Base-by-base conservation (phyloP, 1,140 invertebrate genomes). In the Hypothenemus hampei region DNA sequence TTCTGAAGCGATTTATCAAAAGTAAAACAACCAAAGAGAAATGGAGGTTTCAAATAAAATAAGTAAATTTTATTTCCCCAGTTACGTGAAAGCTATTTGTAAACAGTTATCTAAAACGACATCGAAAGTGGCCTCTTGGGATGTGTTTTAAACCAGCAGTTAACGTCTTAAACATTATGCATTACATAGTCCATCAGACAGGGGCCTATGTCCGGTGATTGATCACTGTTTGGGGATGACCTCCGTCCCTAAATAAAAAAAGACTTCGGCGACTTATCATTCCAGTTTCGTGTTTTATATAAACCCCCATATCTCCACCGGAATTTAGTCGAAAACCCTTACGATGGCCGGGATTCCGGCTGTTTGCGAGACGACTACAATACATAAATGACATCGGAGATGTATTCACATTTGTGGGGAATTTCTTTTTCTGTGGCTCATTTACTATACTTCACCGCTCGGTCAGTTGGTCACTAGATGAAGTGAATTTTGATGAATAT, bases 111-210 rank as follows among this genome's bases (percentile, higher is more conserved):
- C 61, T 63, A 57, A 63, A 60, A 48, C 59, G 59, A 60, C 59
- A 58, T 60, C 49, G 54, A 56, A 65, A 70, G 57, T 65, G 59
- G 62, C 62, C 69, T 65, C 67, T 23, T 39, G 69, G 68, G 69
- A 62, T 59, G 43, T 57, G 57, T 44, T 68, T 70, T 68, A 70
- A 69, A 68, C 67, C 65, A 61, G 66, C 66, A 65, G 68, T 67
- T 70, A 70, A 69, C 67, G 68, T 70, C 69, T 70, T 70, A 67
- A 68, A 66, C 64, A 70, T 69, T 67, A 64, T 61, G 63, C 65
- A 70, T 69, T 69, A 69, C 64, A 64, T 65, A 70, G 67, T 65
- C 65, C 60, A 70, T 70, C 67, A 66, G 64, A 59, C 58, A 50
- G 57, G 60, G 54, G 52, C 57, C 58, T 40, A 29, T 64, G 67